phyloP scores from a whole-genome alignment of 2,113 vertebrate genomes.

The Onychorhynchus coronatus region DNA sequence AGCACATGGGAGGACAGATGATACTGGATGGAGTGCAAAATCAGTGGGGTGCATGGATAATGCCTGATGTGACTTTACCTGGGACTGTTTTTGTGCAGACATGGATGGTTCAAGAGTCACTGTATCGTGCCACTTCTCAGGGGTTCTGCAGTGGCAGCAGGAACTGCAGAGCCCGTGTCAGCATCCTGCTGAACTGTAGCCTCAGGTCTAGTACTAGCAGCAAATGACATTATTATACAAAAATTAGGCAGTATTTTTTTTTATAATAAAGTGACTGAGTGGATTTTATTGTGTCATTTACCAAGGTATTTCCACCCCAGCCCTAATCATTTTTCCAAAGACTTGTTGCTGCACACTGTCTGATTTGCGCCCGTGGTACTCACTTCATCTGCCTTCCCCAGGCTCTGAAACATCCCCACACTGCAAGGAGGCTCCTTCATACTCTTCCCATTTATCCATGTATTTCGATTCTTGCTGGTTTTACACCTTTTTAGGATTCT shows the following conservation, averaged over 20 bases:
- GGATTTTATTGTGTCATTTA: not conserved
- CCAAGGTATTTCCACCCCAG: not conserved
- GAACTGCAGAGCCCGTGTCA: not conserved
- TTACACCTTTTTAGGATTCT: not conserved
- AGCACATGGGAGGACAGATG: not conserved
- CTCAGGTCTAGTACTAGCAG: not conserved
- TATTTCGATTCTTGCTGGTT: not conserved
- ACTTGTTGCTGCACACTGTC: not conserved
- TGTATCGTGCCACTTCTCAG: fast-evolving
- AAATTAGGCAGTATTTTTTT: not conserved
- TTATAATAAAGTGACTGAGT: not conserved
- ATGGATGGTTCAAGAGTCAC: fast-evolving
- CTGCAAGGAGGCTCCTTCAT: not conserved
- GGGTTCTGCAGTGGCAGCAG: not conserved
- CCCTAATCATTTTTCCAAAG: not conserved
- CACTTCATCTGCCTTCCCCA: not conserved
- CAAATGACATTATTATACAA: not conserved
- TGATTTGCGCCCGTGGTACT: not conserved
- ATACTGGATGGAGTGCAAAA: not conserved
- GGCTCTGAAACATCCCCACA: not conserved
- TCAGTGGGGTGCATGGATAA: not conserved
- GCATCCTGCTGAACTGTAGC: not conserved
- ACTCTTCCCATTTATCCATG: not conserved
- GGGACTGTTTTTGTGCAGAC: not conserved
- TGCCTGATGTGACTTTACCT: not conserved